These are phyloP conservation scores for Piscicola geometra DNA, from an alignment of 2,888 invertebrate species.

Conservation along the genomic window DNA sequence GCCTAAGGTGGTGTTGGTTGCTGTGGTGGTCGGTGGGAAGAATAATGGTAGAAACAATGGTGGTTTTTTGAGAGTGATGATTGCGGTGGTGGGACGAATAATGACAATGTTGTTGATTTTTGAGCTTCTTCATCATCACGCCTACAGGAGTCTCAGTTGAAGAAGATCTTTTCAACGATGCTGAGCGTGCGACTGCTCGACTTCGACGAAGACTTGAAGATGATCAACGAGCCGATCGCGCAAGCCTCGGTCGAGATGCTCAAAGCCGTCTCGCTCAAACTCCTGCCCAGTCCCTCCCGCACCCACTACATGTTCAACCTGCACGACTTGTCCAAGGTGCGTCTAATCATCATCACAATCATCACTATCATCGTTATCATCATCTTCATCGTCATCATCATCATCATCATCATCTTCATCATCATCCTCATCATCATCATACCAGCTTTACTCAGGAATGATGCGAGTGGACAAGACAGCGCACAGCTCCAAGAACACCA, in stretches of 20 bases:
- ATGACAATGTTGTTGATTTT: not conserved
- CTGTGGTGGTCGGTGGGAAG: too few relatives aligned
- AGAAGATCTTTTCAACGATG: constrained; percentile 71
- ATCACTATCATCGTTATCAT: too few relatives aligned
- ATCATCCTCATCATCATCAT: constrained; percentile 3
- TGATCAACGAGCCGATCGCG: constrained; percentile 57
- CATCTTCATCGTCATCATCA: too few relatives aligned
- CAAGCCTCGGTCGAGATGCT: constrained; percentile 57
- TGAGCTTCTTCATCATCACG: too few relatives aligned
- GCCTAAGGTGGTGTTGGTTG: too few relatives aligned
- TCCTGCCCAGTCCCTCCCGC: constrained; percentile 57
- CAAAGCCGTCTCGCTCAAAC: constrained; percentile 50
- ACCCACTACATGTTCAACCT: constrained; percentile 57
- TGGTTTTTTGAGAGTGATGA: too few relatives aligned
- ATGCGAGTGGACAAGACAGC: constrained; percentile 72
- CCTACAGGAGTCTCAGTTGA: constrained; percentile 61
- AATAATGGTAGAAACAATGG: too few relatives aligned
- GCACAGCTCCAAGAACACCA: constrained; percentile 67
- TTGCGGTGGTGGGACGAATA: too few relatives aligned
- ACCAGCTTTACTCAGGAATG: constrained; percentile 68
- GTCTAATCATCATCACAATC: too few relatives aligned
- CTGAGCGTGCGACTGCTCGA: constrained; percentile 71
- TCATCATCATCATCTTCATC: too few relatives aligned
- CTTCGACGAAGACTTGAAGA: constrained; percentile 75
- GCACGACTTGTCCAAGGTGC: constrained; percentile 66